phyloP scores from a whole-genome alignment of 2,113 vertebrate species.

The Diadophis punctatus region DNA sequence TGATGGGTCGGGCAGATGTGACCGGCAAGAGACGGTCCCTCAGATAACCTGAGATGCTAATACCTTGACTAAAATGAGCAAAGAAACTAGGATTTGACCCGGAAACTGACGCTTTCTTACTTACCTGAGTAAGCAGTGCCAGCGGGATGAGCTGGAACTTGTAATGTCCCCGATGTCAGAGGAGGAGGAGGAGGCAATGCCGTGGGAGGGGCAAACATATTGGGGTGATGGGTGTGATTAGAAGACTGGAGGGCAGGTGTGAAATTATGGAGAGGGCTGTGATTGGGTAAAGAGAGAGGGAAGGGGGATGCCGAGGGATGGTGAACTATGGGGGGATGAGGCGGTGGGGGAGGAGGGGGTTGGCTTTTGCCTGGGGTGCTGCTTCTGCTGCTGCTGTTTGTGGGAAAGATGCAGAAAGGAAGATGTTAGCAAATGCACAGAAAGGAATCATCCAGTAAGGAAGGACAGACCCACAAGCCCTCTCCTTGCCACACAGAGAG shows the following conservation, averaged over 20 bases:
- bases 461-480: neutral
- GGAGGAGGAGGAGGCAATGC: conserved; percentile 95
- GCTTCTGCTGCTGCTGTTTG: conserved; percentile 90
- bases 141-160: conserved; percentile 91
- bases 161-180: conserved; percentile 91
- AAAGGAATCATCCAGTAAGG: neutral
- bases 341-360: conserved; percentile 63
- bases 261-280: conserved; percentile 85
- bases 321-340: conserved; percentile 70
- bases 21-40: too few species aligned
- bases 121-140: conserved; percentile 93
- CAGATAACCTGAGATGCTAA: too few species aligned
- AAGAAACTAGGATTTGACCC: fast-evolving
- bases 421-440: neutral
- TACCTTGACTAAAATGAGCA: neutral
- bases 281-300: conserved; percentile 82
- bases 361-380: conserved; percentile 91
- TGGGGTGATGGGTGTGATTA: conserved; percentile 91
- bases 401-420: conserved; percentile 21
- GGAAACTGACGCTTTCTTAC: neutral
- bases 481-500: neutral
- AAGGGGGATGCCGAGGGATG: conserved; percentile 81
- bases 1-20: too few species aligned
- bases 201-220: conserved; percentile 98
- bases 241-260: conserved; percentile 85